Evolutionary conservation across 2,888 invertebrate species (phyloP), one percentile per base, ranked within the genome.

Genomic region (Drosophila subquinaria): DNA sequence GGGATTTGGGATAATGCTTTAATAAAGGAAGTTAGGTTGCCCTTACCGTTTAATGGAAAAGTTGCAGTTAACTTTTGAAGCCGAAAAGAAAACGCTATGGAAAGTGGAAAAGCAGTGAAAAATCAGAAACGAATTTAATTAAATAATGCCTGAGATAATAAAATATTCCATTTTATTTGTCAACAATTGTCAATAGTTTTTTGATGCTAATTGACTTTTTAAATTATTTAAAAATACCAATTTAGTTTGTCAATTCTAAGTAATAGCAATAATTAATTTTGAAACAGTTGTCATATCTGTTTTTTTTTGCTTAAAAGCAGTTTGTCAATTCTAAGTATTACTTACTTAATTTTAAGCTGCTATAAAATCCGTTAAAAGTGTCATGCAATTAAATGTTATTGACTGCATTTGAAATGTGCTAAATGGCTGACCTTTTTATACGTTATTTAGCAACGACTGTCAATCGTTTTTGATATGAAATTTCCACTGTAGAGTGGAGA

Each of bases 401-500:
- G 48, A 11, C 9, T 40, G 57, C 45, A 45, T 27, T 57, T 47
- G 15, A 47, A 53, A 45, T 62, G 62, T 17, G 36, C 30, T 40
- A 57, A 56, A 45, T 36, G 20, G 5, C 35, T 43, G 65, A 65
- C 59, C 64, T 36, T 65, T 51, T 65, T 51, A n/a, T 36, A 15
- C 56, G 23, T 45, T 17, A 27, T 57, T 62, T 23, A 30, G 36
- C 62, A 47, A 17, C 30, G 17, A 57, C 60, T 65, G 65, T 65
- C 65, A 51, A 65, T 35, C 36, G 43, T 30, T 50, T 53, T 65
- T 23, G 62, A 69, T 47, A 62, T 20, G 61, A 61, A 76, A 70
- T 59, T 74, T 74, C 66, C 30, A 75, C 72, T 74, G 77, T 73
- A 81, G 20, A 66, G n/a, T 15, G n/a, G 3, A n/a, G 9, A 43